These are phyloP conservation scores for Agriotes lineatus DNA, from an alignment of 2,888 invertebrate genomes.

Conservation along the genomic window DNA sequence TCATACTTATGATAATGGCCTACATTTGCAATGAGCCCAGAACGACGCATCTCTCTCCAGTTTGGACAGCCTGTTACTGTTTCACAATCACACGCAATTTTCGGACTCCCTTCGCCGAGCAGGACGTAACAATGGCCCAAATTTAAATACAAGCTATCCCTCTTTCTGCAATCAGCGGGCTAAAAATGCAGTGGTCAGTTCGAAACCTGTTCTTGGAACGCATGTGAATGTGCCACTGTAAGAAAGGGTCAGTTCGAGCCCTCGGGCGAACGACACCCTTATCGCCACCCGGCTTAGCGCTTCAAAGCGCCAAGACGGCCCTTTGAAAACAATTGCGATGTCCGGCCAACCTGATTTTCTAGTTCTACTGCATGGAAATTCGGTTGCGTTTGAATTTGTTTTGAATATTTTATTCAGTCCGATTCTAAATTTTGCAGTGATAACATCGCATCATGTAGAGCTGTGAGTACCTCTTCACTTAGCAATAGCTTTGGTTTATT, in stretches of 20 bases:
- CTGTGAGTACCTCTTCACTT: neutral
- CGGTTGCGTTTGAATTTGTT: conserved; percentile 52
- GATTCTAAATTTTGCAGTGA: conserved; percentile 58
- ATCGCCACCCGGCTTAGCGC: conserved; percentile 26
- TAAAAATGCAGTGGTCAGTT: conserved; percentile 46
- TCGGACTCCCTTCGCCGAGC: conserved; percentile 6
- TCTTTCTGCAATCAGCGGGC: conserved; percentile 13
- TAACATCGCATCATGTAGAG: conserved; percentile 52
- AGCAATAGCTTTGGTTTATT: neutral
- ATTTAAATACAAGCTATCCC: conserved; percentile 39
- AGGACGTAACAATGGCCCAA: conserved; percentile 28
- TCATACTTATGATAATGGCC: no score
- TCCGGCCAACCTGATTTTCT: conserved; percentile 64
- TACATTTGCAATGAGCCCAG: neutral
- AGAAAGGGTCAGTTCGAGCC: conserved; percentile 52
- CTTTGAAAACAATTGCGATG: conserved; percentile 58
- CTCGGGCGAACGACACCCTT: conserved; percentile 39
- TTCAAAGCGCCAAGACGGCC: conserved; percentile 49
- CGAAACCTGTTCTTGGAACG: conserved; percentile 57
- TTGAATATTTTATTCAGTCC: conserved; percentile 58
- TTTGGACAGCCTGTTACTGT: neutral
- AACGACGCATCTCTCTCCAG: neutral
- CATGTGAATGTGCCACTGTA: conserved; percentile 51
- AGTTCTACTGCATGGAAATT: conserved; percentile 56
- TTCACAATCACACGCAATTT: neutral